These are phyloP conservation scores for Ifrita kowaldi DNA, from an alignment of 2,113 vertebrate genomes.

Conservation along the genomic window DNA sequence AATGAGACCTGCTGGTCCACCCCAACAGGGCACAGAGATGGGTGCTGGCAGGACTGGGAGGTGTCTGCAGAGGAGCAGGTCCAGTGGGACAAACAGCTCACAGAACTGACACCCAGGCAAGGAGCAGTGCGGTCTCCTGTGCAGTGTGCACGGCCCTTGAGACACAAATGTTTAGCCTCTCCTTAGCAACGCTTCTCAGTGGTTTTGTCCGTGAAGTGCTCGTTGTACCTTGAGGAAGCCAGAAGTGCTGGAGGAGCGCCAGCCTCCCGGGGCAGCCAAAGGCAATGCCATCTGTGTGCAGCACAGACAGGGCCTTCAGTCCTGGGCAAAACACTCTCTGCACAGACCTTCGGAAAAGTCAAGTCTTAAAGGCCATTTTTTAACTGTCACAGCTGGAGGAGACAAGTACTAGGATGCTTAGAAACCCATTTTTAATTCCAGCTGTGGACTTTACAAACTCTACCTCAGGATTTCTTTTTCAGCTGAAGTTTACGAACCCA, in stretches of 20 bases:
- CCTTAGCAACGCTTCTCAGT: not conserved
- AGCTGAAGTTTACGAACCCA: not conserved
- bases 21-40: not conserved
- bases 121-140: fast-evolving
- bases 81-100: not conserved
- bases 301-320: not conserved
- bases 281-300: not conserved
- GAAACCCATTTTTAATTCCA: not conserved
- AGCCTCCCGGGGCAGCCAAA: not conserved
- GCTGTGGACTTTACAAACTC: not conserved
- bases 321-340: not conserved
- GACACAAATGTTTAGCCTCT: not conserved
- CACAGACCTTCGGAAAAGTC: not conserved
- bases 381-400: not conserved
- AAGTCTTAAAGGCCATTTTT: not conserved
- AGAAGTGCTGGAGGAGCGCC: not conserved
- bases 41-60: not conserved
- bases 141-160: not conserved
- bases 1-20: not conserved
- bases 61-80: not conserved
- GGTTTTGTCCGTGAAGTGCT: not conserved
- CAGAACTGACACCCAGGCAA: not conserved
- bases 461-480: not conserved
- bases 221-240: not conserved
- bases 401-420: not conserved